phyloP scores from a whole-genome alignment of 1,140 invertebrate genomes.

The Sitophilus oryzae region DNA sequence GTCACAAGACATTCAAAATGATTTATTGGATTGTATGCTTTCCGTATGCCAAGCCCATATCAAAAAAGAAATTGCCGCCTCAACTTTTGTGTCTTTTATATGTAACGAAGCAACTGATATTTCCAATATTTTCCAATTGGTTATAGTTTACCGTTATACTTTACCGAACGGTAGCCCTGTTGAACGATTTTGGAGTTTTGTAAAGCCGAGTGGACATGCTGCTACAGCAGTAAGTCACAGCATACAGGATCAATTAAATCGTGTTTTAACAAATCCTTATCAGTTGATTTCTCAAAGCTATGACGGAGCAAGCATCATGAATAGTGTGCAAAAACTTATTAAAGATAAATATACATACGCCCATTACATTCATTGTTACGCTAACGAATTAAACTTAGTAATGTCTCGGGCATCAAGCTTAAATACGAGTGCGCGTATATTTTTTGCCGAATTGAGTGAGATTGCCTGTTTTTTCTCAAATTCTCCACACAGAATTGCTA shows the following conservation, averaged over 20 bases:
- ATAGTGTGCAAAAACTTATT: constrained; percentile 35
- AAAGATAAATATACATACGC: constrained; percentile 35
- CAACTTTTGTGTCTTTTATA: constrained; percentile 35
- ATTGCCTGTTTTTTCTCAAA: constrained; percentile 20
- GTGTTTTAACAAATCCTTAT: constrained; percentile 30
- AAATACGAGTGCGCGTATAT: constrained; percentile 30
- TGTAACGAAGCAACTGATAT: constrained; percentile 38
- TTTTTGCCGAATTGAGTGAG: constrained; percentile 26
- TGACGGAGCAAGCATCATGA: constrained; percentile 37
- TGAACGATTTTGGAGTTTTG: constrained; percentile 35
- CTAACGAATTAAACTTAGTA: constrained; percentile 40
- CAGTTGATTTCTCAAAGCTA: constrained; percentile 42
- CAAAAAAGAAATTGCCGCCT: constrained; percentile 20
- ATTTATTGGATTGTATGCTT: constrained; percentile 44
- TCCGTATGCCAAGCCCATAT: constrained; percentile 34
- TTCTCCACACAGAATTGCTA: constrained; percentile 16
- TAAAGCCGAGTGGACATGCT: constrained; percentile 25
- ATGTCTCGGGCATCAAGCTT: constrained; percentile 32
- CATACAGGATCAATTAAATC: constrained; percentile 31
- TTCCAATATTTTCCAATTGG: constrained; percentile 33
- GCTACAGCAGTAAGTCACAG: constrained; percentile 18
- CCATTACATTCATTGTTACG: constrained; percentile 40
- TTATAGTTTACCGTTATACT: constrained; percentile 36
- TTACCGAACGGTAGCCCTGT: constrained; percentile 28
- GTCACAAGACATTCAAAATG: constrained; percentile 37